These are phyloP conservation scores for Ephestia elutella DNA, from an alignment of 1,140 invertebrate species.

Conservation along the genomic window DNA sequence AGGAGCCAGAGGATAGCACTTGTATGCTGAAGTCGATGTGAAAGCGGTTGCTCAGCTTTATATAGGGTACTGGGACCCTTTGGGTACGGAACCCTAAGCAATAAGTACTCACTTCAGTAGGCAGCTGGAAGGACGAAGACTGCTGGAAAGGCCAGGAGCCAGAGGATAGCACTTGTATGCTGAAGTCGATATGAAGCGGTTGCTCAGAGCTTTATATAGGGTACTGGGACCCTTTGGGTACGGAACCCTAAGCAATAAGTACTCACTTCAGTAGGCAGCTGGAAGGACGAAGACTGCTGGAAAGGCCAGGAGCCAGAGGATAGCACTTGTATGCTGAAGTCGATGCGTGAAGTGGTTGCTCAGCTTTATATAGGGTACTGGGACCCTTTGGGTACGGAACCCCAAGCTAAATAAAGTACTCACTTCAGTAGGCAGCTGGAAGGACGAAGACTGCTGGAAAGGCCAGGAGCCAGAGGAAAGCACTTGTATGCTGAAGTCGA, in stretches of 20 bases:
- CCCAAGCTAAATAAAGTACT: no score
- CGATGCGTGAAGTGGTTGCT: constrained; percentile 84
- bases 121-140: constrained; percentile 91
- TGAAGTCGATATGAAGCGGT: constrained; percentile 90
- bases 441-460: constrained; percentile 94
- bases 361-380: no score
- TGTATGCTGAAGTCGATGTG: constrained; percentile 96
- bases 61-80: constrained; percentile 78
- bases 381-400: no score
- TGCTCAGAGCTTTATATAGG: constrained; percentile 75
- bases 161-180: constrained; percentile 96
- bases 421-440: constrained; percentile 87
- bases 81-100: constrained; percentile 82
- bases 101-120: constrained; percentile 76
- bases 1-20: constrained; percentile 97
- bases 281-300: no score
- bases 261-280: constrained; percentile 82
- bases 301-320: constrained; percentile 99
- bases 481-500: constrained; percentile 97
- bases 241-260: no score
- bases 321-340: constrained; percentile 96
- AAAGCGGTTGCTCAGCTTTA: constrained; percentile 79
- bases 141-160: constrained; percentile 99
- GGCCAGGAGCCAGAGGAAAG: constrained; percentile 98
- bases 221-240: no score